These are phyloP conservation scores for Callionymus lyra DNA, from an alignment of 2,113 vertebrate genomes.

Conservation along the genomic window DNA sequence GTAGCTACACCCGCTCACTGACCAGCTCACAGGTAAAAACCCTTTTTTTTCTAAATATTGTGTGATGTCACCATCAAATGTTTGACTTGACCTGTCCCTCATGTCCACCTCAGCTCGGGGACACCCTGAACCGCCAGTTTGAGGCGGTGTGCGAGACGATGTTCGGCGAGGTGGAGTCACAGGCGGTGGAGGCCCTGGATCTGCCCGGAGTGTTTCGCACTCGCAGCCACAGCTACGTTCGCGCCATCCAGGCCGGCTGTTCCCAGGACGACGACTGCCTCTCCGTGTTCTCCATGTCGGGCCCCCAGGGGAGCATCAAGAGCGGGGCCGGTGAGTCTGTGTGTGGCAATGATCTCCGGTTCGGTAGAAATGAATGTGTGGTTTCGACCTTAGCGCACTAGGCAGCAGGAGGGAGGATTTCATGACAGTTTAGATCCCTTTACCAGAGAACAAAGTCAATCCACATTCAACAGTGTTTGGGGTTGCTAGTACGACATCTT, in stretches of 20 bases:
- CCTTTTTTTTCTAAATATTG: neutral
- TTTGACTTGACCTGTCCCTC: neutral
- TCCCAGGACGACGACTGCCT: conserved; percentile 97
- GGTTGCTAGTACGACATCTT: too few relatives aligned
- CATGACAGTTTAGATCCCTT: conserved; percentile 17
- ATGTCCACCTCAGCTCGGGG: conserved; percentile 72
- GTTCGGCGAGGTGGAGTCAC: conserved; percentile 91
- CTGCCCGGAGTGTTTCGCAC: conserved; percentile 96
- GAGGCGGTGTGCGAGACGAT: conserved; percentile 91
- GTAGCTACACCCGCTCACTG: conserved; percentile 88
- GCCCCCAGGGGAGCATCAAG: conserved; percentile 76
- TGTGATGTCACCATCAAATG: neutral
- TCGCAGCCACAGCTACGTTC: conserved; percentile 96
- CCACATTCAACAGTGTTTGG: neutral
- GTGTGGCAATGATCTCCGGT: conserved; percentile 23
- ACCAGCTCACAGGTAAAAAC: conserved; percentile 86
- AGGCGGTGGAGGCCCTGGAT: conserved; percentile 92
- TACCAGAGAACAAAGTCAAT: conserved; percentile 8
- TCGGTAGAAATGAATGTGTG: neutral
- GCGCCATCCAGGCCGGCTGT: conserved; percentile 96
- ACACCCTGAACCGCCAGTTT: conserved; percentile 86
- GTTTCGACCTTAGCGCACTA: conserved; percentile 2
- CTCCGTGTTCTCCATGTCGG: conserved; percentile 87
- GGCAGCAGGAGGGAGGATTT: conserved; percentile 7
- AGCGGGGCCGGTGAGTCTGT: conserved; percentile 82